Base-by-base conservation (phyloP, 2,888 invertebrate species). In the Stenotaenia linearis region DNA sequence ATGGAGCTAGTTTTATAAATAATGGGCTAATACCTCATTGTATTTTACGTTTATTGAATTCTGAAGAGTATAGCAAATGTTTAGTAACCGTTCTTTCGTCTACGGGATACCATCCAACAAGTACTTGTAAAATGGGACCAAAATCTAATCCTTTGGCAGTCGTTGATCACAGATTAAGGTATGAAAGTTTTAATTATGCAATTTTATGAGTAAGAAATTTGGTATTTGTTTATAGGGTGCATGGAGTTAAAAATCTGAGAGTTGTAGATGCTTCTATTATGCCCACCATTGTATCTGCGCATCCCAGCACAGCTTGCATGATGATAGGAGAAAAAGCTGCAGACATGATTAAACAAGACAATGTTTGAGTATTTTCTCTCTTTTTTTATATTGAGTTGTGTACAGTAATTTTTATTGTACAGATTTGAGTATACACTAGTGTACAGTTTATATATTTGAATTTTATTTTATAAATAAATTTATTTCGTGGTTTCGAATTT, bases 101-200 rank as follows among this genome's bases (percentile, higher is more conserved):
- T 12, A 77, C 80, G 0, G 77, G 75, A 1, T 80, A 77, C 40
- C 80, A 80, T 77, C 37, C 37, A 2, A 78, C 56, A 21, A 78
- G 80, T 30, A 69, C 80, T 9, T 75, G 78, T 23, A 80, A 79
- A 79, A 80, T 80, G 80, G 80, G 80, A 23, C 79, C 79, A n/a
- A 45, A 18, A n/a, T 50, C 10, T 25, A 79, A 80, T 37, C 77
- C 79, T 10, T 61, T 69, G 79, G 79, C 79, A 18, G 80, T 80
- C 10, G 79, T 80, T 37, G 79, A 79, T 76, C 45, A 50, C 0
- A 32, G 76, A 30, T 76, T 80, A 5, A 80, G 50, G 80, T 78
- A 80, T 28, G 30, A 40, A 69, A 12, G 37, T 21, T 10, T 76
- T 25, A 15, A 30, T 69, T 7, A 2, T 6, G 4, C 10, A 10